These are phyloP conservation scores for Microtus pennsylvanicus DNA, from an alignment of 2,113 vertebrate genomes.

Conservation along the genomic window DNA sequence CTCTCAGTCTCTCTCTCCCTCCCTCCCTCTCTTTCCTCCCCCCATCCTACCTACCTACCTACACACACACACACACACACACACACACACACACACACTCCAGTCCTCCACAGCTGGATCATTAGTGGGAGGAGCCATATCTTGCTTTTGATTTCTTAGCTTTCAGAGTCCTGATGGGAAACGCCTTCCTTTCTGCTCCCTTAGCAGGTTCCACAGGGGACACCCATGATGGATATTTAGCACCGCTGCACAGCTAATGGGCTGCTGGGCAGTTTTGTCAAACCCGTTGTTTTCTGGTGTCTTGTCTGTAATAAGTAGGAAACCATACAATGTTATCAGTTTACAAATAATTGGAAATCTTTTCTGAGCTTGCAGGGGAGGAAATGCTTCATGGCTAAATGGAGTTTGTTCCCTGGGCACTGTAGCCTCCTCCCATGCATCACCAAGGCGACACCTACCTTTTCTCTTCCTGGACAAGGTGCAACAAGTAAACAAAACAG, in stretches of 20 bases:
- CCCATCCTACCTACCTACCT: no score
- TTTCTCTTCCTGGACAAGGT: constrained; percentile 36
- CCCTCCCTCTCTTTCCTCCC: no score
- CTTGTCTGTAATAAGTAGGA: constrained; percentile 81
- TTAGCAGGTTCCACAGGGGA: constrained; percentile 58
- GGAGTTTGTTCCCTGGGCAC: constrained; percentile 68
- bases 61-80: not conserved
- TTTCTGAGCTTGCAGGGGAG: constrained; percentile 79
- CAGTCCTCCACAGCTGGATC: not conserved
- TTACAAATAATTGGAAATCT: constrained; percentile 86
- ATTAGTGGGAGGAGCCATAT: not conserved
- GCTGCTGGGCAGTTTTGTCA: constrained; percentile 83
- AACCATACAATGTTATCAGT: constrained; percentile 80
- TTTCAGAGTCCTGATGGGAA: constrained; percentile 7
- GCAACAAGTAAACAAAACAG: constrained; percentile 78
- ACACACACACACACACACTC: not conserved
- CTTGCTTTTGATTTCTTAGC: not conserved
- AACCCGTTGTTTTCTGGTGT: constrained; percentile 84
- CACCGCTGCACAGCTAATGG: constrained; percentile 82
- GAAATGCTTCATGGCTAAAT: constrained; percentile 82
- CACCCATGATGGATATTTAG: constrained; percentile 75
- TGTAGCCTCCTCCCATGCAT: constrained; percentile 71
- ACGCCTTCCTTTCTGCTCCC: constrained; percentile 33
- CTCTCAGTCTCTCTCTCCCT: no score
- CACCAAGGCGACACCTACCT: constrained; percentile 79